Conservation (phyloP, 2,797 vertebrate genomes). For the Hephaestus fuliginosus region DNA sequence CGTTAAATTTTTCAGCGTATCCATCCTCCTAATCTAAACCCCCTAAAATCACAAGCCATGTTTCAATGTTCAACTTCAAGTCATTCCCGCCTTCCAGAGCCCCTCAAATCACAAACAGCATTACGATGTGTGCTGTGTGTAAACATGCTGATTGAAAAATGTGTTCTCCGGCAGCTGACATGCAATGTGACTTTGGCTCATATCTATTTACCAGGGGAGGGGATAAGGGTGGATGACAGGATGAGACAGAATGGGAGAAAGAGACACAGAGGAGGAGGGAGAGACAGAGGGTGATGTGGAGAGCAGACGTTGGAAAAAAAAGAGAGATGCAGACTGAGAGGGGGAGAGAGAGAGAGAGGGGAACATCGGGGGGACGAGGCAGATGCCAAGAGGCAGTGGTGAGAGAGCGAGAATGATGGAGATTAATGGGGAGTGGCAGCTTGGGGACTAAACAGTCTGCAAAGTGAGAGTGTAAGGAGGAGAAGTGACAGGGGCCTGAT, state of each 20-base stretch:
- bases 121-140: conserved; percentile 50
- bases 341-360: conserved; percentile 4
- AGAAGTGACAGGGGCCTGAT: conserved; percentile 75
- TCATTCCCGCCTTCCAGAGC: conserved; percentile 34
- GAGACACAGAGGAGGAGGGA: conserved; percentile 36
- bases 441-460: conserved; percentile 70
- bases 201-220: conserved; percentile 65
- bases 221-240: conserved; percentile 59
- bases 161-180: conserved; percentile 58
- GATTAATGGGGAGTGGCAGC: conserved; percentile 83
- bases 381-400: conserved; percentile 67
- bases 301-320: conserved; percentile 31
- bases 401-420: conserved; percentile 77
- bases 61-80: conserved; percentile 48
- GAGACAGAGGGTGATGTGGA: conserved; percentile 45
- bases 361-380: conserved; percentile 47
- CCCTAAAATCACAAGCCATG: conserved; percentile 42
- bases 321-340: conserved; percentile 31
- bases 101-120: conserved; percentile 46
- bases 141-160: conserved; percentile 75
- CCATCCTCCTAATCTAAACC: conserved; percentile 55
- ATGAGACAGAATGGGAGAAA: conserved; percentile 45
- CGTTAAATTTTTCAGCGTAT: conserved; percentile 56
- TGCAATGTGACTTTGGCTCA: conserved; percentile 64
- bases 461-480: conserved; percentile 66